phyloP scores from a whole-genome alignment of 2,888 invertebrate species.

The Andrena haemorrhoa region DNA sequence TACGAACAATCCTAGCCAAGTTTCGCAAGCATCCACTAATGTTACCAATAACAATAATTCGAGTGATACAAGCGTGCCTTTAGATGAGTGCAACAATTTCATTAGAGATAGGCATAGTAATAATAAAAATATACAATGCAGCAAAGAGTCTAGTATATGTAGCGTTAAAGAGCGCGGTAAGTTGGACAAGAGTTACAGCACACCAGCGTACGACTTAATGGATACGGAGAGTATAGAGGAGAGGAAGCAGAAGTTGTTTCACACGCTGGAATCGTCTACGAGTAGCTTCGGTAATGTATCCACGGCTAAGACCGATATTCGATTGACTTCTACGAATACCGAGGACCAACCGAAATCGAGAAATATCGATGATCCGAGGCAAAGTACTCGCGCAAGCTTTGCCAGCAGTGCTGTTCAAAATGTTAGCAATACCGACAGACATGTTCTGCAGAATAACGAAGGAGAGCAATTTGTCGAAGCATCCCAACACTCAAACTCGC shows the following conservation, averaged over 20 bases:
- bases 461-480: constrained; percentile 52
- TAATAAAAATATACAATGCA: constrained; percentile 42
- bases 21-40: constrained; percentile 52
- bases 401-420: constrained; percentile 73
- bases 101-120: constrained; percentile 63
- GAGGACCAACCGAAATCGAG: constrained; percentile 56
- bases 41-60: constrained; percentile 65
- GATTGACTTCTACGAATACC: constrained; percentile 59
- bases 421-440: constrained; percentile 71
- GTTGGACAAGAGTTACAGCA: constrained; percentile 92
- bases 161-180: constrained; percentile 85
- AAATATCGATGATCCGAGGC: constrained; percentile 45
- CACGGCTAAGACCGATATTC: constrained; percentile 76
- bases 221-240: constrained; percentile 78
- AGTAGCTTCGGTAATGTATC: constrained; percentile 65
- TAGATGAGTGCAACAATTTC: constrained; percentile 69
- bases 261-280: constrained; percentile 39
- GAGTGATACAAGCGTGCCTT: constrained; percentile 73
- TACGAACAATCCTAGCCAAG: constrained; percentile 47
- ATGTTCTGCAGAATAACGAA: constrained; percentile 38
- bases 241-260: constrained; percentile 61
- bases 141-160: constrained; percentile 50
- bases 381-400: constrained; percentile 41
- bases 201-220: constrained; percentile 91
- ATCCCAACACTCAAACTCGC: constrained; percentile 46